A percentile compares a stretch with the other conserved stretches of the same genome.
Conservation (phyloP, 2,888 invertebrate genomes). For the Habrosyne pyritoides region DNA sequence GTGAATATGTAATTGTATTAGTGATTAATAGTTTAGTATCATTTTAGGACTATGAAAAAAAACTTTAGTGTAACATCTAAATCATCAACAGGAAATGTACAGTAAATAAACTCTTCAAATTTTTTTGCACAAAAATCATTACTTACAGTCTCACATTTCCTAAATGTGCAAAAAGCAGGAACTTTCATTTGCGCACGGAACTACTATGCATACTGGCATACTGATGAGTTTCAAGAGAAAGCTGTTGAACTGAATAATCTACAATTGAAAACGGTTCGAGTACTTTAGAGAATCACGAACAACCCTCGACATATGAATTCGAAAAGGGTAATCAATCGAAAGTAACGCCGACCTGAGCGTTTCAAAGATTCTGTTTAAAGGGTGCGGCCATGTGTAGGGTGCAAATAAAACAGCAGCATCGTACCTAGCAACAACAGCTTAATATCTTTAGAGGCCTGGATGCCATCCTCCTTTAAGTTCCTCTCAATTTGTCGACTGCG, state of each 20-base stretch:
- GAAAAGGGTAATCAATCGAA: constrained; percentile 16
- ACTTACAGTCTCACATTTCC: constrained; percentile 37
- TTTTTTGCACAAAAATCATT: constrained; percentile 12
- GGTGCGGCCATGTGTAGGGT: constrained; percentile 65
- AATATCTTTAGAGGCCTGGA: constrained; percentile 99
- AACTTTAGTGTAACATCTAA: not conserved
- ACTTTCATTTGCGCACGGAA: constrained; percentile 72
- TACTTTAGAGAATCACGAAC: constrained; percentile 8
- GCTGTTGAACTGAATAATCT: constrained; percentile 35
- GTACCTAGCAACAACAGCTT: constrained; percentile 98
- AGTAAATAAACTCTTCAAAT: not conserved
- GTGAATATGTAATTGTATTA: not conserved
- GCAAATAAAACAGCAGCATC: constrained; percentile 44
- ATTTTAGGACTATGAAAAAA: not conserved
- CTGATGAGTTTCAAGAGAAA: constrained; percentile 69
- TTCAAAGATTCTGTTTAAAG: constrained; percentile 49
- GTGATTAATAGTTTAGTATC: not conserved
- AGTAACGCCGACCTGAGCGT: constrained; percentile 24
- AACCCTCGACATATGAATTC: constrained; percentile 10
- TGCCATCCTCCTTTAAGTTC: constrained; percentile 98
- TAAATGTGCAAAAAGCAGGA: constrained; percentile 51
- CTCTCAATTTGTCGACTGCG: constrained; percentile 99
- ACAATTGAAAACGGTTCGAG: constrained; percentile 14
- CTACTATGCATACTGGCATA: constrained; percentile 63
- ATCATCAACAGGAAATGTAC: not conserved